Conservation (phyloP, 2,888 invertebrate genomes). For the Aporophyla lueneburgensis region DNA sequence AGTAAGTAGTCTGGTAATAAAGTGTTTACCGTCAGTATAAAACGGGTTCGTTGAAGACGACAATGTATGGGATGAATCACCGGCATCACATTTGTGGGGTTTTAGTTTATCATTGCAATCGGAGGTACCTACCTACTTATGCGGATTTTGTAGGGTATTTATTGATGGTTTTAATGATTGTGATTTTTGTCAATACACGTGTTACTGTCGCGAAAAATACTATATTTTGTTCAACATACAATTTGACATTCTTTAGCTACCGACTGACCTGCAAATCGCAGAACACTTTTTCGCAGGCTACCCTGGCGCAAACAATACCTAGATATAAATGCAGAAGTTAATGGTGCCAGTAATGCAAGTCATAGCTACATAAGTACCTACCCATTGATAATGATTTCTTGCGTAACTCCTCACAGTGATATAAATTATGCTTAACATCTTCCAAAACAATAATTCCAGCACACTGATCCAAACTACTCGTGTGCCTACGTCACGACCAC, state of each 20-base stretch:
- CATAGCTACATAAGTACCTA: not conserved
- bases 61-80: not conserved
- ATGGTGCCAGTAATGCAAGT: not conserved
- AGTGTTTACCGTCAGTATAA: not conserved
- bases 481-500: conserved; percentile 97
- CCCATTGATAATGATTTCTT: conserved; percentile 5
- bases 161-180: not conserved
- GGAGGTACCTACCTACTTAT: not conserved
- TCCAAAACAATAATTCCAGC: conserved; percentile 87
- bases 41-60: not conserved
- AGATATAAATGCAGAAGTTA: not conserved
- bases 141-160: not conserved
- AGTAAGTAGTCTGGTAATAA: too few species aligned
- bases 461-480: conserved; percentile 97
- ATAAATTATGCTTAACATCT: not conserved
- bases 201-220: too few species aligned
- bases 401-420: not conserved
- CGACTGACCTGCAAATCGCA: too few species aligned
- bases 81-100: not conserved
- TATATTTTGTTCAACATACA: not conserved
- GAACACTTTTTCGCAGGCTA: not conserved
- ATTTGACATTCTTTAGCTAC: not conserved
- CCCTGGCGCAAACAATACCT: not conserved
- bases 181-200: too few species aligned
- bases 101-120: not conserved